Percentiles rank a stretch among this genome's conserved stretches.
phyloP scores from a whole-genome alignment of 2,113 vertebrate genomes.

The Albula glossodonta region DNA sequence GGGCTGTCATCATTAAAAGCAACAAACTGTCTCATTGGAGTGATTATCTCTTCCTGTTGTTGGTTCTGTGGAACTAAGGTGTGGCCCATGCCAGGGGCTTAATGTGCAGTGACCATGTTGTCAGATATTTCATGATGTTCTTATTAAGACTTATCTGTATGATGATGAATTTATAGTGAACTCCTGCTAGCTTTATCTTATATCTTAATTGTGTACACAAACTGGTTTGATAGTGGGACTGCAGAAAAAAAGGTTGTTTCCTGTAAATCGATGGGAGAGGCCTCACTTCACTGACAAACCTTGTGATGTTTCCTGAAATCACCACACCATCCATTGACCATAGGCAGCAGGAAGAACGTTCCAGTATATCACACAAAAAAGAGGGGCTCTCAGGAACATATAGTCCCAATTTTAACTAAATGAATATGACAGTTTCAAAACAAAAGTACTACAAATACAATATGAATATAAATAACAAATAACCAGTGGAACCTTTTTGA shows the following conservation, averaged over 20 bases:
- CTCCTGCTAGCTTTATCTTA: neutral
- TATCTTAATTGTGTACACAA: neutral
- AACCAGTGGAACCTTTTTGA: no score
- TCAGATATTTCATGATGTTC: neutral
- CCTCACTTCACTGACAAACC: neutral
- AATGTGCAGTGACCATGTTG: conserved; percentile 1
- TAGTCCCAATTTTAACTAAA: neutral
- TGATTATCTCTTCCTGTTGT: neutral
- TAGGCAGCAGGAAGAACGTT: neutral
- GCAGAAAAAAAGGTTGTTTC: neutral
- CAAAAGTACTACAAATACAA: no score
- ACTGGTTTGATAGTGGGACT: neutral
- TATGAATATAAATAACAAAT: no score
- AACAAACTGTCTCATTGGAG: neutral
- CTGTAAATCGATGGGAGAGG: neutral
- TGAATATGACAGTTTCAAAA: neutral
- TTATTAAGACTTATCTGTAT: neutral
- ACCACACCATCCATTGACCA: neutral
- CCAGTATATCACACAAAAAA: neutral
- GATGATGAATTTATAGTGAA: neutral
- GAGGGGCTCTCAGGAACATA: neutral
- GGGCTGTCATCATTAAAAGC: neutral
- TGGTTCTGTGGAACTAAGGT: neutral
- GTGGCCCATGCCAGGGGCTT: neutral
- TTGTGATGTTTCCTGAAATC: neutral